Base-by-base conservation (phyloP, 2,888 invertebrate genomes). In the Tetragnatha montana region DNA sequence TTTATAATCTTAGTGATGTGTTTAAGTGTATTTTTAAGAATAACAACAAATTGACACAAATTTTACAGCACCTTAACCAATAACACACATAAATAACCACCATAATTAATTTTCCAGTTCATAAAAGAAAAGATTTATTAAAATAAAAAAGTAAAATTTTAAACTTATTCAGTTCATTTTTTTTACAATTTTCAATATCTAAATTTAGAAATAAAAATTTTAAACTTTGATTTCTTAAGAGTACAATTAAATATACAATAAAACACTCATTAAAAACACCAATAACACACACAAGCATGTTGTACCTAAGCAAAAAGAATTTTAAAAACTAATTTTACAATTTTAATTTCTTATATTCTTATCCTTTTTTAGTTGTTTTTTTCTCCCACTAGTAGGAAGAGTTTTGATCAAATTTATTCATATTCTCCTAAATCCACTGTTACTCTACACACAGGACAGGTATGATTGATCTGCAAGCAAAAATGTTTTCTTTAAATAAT, bases 371-470 rank as follows among this genome's bases (percentile, higher is more conserved):
- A 8, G 8, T 51, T 51, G 51, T 51, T 51, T 12, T 12, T 60
- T 60, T 12, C 17, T 12, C 17, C 60, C 60, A 60, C 17, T 17
- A 8, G 12, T 10, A 60, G 88, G 79, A 88, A 75, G 10, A 60
- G 8, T 78, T 21, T 47, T 19, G n/a, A 71, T 14, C 14, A 50
- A 21, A 73, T 35, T 89, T 60, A 60, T 60, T 60, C 60, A 60
- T 17, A 89, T 71, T 81, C 80, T 21, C 74, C 80, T 69, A 87
- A 87, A 81, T 83, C 74, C 69, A 90, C 88, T 60, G 71, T 70
- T n/a, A 83, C 87, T 86, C 91, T 50, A 80, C 91, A 91, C 19
- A 91, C 89, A 78, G 91, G 91, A 76, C 91, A 91, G 35, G 91
- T 89, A 35, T 87, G 89, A 73, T 91, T 89, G 76, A 87, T 91